phyloP scores from a whole-genome alignment of 2,797 vertebrate genomes.

The Meriones psammophilus region DNA sequence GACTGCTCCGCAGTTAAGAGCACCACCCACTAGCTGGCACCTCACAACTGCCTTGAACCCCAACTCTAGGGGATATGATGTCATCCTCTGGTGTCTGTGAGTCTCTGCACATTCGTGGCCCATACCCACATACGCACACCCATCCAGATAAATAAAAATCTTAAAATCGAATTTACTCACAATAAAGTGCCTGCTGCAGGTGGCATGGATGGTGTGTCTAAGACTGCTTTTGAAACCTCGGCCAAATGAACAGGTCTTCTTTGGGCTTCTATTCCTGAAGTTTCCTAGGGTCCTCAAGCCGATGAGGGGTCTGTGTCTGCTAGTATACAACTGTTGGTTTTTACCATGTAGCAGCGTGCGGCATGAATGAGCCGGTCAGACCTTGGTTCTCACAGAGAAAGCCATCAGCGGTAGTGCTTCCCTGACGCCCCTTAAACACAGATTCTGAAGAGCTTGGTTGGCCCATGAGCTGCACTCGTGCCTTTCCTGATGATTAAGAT shows the following conservation, averaged over 20 bases:
- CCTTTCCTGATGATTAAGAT: background rate
- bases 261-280: conserved; percentile 49
- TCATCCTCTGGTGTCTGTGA: background rate
- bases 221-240: conserved; percentile 61
- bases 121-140: background rate
- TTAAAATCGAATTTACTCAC: background rate
- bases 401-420: background rate
- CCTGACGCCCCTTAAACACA: background rate
- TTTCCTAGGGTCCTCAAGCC: conserved; percentile 45
- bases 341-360: background rate
- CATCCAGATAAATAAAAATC: background rate
- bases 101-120: background rate
- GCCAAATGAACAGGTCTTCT: conserved; percentile 10
- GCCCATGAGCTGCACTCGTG: background rate
- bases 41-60: background rate
- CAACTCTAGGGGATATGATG: background rate
- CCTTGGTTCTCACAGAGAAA: background rate
- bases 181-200: conserved; percentile 77
- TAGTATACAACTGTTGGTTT: background rate
- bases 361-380: background rate
- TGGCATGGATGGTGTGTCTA: conserved; percentile 76
- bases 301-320: background rate
- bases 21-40: too few species aligned
- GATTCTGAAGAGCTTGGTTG: background rate
- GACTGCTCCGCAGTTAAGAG: background rate